These are phyloP conservation scores for Nemurella pictetii DNA, from an alignment of 2,888 invertebrate species.

Conservation along the genomic window DNA sequence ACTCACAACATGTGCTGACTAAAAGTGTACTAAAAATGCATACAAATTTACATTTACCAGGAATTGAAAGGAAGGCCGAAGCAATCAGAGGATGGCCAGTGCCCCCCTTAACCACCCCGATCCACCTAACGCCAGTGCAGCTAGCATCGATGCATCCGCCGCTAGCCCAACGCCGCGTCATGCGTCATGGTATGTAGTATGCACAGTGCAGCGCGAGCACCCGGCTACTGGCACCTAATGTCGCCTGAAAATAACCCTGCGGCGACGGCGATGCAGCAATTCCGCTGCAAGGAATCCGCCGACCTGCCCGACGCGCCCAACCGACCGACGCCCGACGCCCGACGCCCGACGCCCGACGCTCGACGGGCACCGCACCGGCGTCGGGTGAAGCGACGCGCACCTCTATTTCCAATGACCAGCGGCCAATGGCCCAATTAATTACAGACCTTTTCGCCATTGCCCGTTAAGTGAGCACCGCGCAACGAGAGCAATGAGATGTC, in stretches of 20 bases:
- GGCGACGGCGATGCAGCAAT: constrained; percentile 7
- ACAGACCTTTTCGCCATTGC: background rate
- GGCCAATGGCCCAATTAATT: constrained; percentile 25
- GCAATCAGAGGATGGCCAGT: background rate
- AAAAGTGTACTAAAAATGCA: too few species aligned
- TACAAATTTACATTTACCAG: too few species aligned
- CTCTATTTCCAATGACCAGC: constrained; percentile 25
- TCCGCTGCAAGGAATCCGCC: constrained; percentile 6
- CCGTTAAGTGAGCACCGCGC: background rate
- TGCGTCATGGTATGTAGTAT: background rate
- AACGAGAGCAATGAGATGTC: background rate
- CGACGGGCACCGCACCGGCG: background rate
- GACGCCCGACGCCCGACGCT: background rate
- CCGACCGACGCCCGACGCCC: background rate
- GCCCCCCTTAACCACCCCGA: too few species aligned
- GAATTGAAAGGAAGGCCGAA: background rate
- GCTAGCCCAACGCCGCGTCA: too few species aligned
- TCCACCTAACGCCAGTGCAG: too few species aligned
- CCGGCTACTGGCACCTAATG: constrained; percentile 6
- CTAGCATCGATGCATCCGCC: too few species aligned
- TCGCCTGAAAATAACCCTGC: constrained; percentile 32
- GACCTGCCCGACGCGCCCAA: too few species aligned
- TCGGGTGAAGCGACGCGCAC: too few species aligned
- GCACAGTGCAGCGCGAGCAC: background rate
- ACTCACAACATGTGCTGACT: too few species aligned